Percentiles rank a stretch among this genome's conserved stretches.
phyloP scores from a whole-genome alignment of 2,888 invertebrate genomes.

The Eupithecia pulchellata region DNA sequence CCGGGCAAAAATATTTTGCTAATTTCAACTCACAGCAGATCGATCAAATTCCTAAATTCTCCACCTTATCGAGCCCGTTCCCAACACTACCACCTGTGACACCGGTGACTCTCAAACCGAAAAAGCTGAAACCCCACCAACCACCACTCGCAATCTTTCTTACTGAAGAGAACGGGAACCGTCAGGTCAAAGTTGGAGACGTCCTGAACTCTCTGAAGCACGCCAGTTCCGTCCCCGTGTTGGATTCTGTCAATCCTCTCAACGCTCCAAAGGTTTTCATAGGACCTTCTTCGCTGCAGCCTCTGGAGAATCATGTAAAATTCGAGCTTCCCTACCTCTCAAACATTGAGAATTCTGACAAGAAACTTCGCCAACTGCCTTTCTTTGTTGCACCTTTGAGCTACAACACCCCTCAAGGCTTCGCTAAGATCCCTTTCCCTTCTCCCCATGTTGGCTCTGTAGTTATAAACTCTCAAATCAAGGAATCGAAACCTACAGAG shows the following conservation, averaged over 20 bases:
- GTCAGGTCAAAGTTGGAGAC: slow-evolving; percentile 87
- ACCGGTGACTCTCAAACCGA: slow-evolving; percentile 78
- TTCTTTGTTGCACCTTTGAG: slow-evolving; percentile 95
- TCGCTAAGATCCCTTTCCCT: slow-evolving; percentile 93
- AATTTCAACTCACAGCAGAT: slow-evolving; percentile 68
- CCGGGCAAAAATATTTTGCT: slow-evolving; percentile 64
- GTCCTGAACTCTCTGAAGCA: slow-evolving; percentile 89
- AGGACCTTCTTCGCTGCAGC: slow-evolving; percentile 90
- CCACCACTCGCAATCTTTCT: slow-evolving; percentile 94
- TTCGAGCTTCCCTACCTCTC: slow-evolving; percentile 94
- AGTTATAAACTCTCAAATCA: slow-evolving; percentile 87
- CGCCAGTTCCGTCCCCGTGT: slow-evolving; percentile 90
- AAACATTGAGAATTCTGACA: slow-evolving; percentile 88
- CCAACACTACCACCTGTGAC: slow-evolving; percentile 76
- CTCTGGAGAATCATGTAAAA: slow-evolving; percentile 90
- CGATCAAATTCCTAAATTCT: slow-evolving; percentile 72
- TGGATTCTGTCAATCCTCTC: slow-evolving; percentile 89
- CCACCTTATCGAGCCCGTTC: slow-evolving; percentile 70
- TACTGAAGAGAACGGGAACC: slow-evolving; percentile 80
- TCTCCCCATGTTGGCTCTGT: slow-evolving; percentile 95
- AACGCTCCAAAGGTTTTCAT: slow-evolving; percentile 92
- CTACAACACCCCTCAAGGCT: slow-evolving; percentile 93
- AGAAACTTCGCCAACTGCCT: slow-evolving; percentile 90
- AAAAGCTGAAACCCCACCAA: slow-evolving; percentile 91
- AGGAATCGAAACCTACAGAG: slow-evolving; percentile 55